These are phyloP conservation scores for Prietella phreatophila DNA, from an alignment of 2,113 vertebrate genomes.

Conservation along the genomic window DNA sequence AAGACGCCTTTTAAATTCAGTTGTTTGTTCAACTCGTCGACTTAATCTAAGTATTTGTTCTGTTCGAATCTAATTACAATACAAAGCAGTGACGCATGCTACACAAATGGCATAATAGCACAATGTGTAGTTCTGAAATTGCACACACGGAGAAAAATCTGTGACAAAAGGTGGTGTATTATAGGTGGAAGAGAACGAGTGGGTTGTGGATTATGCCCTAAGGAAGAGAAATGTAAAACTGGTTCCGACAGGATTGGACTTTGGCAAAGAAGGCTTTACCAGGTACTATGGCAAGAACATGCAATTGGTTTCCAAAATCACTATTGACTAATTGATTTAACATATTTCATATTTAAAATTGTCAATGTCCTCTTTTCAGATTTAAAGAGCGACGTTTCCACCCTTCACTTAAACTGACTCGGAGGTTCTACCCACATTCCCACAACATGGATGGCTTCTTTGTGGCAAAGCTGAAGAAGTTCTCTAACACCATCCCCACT, in stretches of 20 bases:
- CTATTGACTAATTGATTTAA: not conserved
- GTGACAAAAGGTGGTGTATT: slow-evolving; percentile 10
- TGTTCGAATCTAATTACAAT: not conserved
- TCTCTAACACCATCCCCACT: slow-evolving; percentile 85
- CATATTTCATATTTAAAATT: not conserved
- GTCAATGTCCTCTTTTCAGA: slow-evolving; percentile 60
- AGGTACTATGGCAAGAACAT: slow-evolving; percentile 67
- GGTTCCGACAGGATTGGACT: slow-evolving; percentile 90
- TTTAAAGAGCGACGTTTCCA: slow-evolving; percentile 91
- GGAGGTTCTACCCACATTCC: slow-evolving; percentile 92
- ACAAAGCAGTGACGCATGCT: not conserved
- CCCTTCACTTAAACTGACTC: slow-evolving; percentile 78
- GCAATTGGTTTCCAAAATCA: not conserved
- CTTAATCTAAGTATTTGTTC: not conserved
- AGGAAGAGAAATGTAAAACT: slow-evolving; percentile 94
- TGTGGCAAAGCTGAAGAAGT: slow-evolving; percentile 93
- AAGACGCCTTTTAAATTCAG: not conserved
- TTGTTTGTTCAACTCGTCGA: not conserved
- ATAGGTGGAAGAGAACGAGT: slow-evolving; percentile 98
- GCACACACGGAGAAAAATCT: not conserved
- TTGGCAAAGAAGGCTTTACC: slow-evolving; percentile 94
- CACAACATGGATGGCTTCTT: slow-evolving; percentile 99
- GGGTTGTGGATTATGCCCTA: slow-evolving; percentile 96
- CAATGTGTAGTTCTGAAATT: not conserved
- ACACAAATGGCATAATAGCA: not conserved